Evolutionary conservation across 2,888 invertebrate genomes (phyloP), one percentile per base, ranked within the genome.

Genomic region (Phyto melanocephala): DNA sequence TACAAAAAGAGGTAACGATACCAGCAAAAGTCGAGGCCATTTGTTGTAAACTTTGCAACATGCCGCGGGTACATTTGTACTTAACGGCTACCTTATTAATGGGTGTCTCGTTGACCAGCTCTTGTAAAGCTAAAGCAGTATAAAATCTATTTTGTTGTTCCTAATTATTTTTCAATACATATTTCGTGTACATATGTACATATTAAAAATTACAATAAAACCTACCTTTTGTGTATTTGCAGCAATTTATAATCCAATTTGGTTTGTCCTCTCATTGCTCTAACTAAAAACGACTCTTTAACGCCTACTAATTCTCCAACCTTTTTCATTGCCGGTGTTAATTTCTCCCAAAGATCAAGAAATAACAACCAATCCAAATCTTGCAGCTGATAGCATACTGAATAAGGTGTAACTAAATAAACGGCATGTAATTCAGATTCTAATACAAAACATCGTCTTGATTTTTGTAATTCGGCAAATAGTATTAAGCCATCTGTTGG

Each of bases 1-100:
- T 94, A 90, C 98, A 98, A 92, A 99, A 99, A n/a, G 96, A 95
- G 2, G 98, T 97, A 1, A 99, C 96, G 96, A 99, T 99, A 74
- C 98, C 98, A 72, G 99, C 98, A 93, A 98, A 99, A 40, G 98
- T 97, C 40, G 99, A 95, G 1, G 99, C 96, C 75, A 96, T 95
- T 90, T 98, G 98, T 91, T 99, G 99, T 33, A 99, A 92, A 76
- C 96, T 95, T 92, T 99, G 99, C 22, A 99, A 92, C 91, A 97
- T 94, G 13, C 99, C 99, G 70, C 98, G 94, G 72, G 95, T 94
- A 87, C 97, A 96, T 86, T 94, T 94, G 89, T 95, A 99, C 90
- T 97, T 98, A 10, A 90, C 89, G n/a, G 97, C 95, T 0, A 98
- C 98, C 70, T 93, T 92, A 72, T 93, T 93, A 63, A 99, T 92